A percentile compares a stretch with the other conserved stretches of the same genome.
These are phyloP conservation scores for Drosophila testacea DNA, from an alignment of 2,888 invertebrate genomes.

Conservation along the genomic window DNA sequence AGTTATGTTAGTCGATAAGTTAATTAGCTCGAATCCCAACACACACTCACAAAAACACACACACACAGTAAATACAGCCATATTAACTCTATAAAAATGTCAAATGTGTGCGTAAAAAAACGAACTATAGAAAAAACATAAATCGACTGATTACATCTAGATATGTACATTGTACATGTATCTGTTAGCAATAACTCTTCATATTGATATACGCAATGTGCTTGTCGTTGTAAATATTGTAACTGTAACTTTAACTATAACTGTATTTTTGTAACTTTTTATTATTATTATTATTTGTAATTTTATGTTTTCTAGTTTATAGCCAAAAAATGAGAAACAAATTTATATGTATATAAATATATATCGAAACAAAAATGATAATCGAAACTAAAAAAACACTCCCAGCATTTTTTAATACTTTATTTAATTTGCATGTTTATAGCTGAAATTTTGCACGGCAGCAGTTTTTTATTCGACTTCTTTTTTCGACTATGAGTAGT, in stretches of 20 bases:
- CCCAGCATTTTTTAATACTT: conserved; percentile 40
- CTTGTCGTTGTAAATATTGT: conserved; percentile 68
- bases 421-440: conserved; percentile 62
- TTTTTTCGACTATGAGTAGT: conserved; percentile 3
- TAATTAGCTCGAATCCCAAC: conserved; percentile 48
- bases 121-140: conserved; percentile 50
- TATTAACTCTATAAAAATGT: conserved; percentile 72
- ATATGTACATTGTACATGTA: conserved; percentile 52
- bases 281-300: conserved; percentile 42
- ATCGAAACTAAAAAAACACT: conserved; percentile 44
- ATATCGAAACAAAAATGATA: conserved; percentile 59
- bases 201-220: conserved; percentile 52
- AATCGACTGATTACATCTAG: conserved; percentile 75
- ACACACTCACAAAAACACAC: conserved; percentile 31
- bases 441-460: conserved; percentile 59
- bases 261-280: conserved; percentile 38
- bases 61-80: conserved; percentile 60
- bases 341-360: conserved; percentile 27
- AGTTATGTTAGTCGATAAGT: conserved; percentile 67
- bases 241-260: conserved; percentile 33
- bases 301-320: conserved; percentile 79
- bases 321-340: conserved; percentile 55
- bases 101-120: conserved; percentile 19
- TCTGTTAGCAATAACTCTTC: conserved; percentile 55
- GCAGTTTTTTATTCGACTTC: conserved; percentile 36